Conservation (phyloP, 2,797 vertebrate species). For the Trachops cirrhosus region DNA sequence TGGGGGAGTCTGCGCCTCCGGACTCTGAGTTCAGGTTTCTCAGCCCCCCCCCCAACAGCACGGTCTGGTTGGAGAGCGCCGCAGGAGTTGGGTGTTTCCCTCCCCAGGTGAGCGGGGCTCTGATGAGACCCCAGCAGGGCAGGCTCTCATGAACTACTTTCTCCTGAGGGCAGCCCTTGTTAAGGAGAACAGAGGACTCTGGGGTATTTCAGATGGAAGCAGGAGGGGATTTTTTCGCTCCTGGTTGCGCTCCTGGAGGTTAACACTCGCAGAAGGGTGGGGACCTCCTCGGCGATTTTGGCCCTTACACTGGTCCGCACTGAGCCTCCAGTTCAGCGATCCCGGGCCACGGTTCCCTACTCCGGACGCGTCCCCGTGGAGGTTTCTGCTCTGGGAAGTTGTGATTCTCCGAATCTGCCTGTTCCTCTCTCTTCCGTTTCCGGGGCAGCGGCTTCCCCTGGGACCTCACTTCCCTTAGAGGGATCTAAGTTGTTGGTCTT, state of each 20-base stretch:
- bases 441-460: neutral
- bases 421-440: neutral
- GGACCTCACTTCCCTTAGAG: neutral
- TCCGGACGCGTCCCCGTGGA: accelerated
- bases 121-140: neutral
- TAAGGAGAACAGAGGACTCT: neutral
- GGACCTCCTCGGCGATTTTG: neutral
- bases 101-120: too few species aligned
- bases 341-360: neutral
- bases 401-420: neutral
- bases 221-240: neutral
- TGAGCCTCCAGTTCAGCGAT: neutral
- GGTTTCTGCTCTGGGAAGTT: neutral
- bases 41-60: neutral
- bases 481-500: neutral
- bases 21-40: neutral
- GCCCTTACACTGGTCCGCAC: neutral
- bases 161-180: neutral
- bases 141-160: neutral
- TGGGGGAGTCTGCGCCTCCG: neutral
- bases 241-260: neutral
- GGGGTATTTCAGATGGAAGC: neutral
- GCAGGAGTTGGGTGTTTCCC: neutral
- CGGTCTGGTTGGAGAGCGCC: too few species aligned
- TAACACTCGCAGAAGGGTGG: neutral